A percentile compares a stretch with the other conserved stretches of the same genome.
phyloP scores from a whole-genome alignment of 2,888 invertebrate genomes.

The Himalopsyche japonica region DNA sequence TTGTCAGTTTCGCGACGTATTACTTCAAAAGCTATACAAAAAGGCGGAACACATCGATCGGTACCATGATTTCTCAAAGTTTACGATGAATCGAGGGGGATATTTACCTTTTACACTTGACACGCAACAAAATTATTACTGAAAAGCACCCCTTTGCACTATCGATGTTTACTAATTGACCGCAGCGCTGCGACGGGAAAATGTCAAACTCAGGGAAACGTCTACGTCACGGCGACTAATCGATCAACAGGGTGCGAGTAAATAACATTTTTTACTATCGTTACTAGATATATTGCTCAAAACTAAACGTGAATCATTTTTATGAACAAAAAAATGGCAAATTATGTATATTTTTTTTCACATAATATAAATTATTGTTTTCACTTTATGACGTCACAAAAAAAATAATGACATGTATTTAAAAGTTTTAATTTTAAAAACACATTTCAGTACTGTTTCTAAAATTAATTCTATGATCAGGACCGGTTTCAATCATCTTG shows the following conservation, averaged over 20 bases:
- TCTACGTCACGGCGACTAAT: background rate
- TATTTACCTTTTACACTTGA: background rate
- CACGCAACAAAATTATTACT: background rate
- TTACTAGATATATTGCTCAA: background rate
- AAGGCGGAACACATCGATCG: background rate
- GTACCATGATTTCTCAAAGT: background rate
- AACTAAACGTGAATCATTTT: too few species aligned
- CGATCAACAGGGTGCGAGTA: background rate
- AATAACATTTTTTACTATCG: background rate
- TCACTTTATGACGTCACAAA: too few species aligned
- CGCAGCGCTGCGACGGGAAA: slow-evolving; percentile 19
- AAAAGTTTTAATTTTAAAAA: too few species aligned
- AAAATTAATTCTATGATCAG: too few species aligned
- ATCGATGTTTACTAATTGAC: slow-evolving; percentile 11
- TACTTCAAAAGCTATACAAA: background rate
- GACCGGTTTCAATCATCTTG: too few species aligned
- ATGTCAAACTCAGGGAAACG: slow-evolving; percentile 1
- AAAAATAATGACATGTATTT: too few species aligned
- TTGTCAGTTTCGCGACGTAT: background rate
- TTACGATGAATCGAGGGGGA: background rate
- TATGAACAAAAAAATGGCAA: too few species aligned
- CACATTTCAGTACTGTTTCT: too few species aligned
- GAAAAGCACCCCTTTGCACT: background rate
- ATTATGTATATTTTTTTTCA: too few species aligned
- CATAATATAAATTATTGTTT: too few species aligned